Evolutionary conservation across 2,888 invertebrate genomes (phyloP), one percentile per base, ranked within the genome.

Genomic region (Periphyllus acericola): DNA sequence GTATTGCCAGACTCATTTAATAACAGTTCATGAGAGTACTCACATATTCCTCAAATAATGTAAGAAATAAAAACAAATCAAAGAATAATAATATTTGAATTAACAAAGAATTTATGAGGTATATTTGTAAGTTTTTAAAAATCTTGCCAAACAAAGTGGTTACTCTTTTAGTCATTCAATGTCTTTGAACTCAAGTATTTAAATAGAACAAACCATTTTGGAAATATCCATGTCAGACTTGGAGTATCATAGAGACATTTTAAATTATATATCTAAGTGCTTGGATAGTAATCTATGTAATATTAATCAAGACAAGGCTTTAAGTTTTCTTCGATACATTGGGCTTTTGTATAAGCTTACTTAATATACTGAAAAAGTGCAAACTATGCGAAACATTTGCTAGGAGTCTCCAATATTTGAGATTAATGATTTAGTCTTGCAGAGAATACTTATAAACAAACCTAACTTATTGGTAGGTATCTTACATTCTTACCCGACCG

Each of bases 51-150:
- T n/a, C n/a, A n/a, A n/a, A n/a, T 87, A 81, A 87, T 81, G 80
- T 87, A 14, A 87, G 32, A 29, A 75, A 81, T 81, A 87, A 87
- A 87, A 87, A 87, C 81, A 87, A 87, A 87, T 87, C 87, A 87
- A 87, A 87, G 81, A 87, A 81, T 87, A 86, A 79, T 55, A 87
- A 87, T 46, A 81, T 46, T n/a, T 87, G 87, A 81, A 87, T 81
- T 19, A 87, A 87, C 11, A 72, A 66, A 1, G 87, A 87, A 75
- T 81, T 87, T 3, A 87, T 87, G 74, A 80, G 32, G 32, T 87
- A 87, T 52, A 81, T 87, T 32, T 75, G 80, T 75, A 87, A 74
- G 66, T 87, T 87, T 75, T 87, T 81, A 81, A 87, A 87, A 81
- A 81, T 87, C 81, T 87, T 74, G 6, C 87, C 87, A 25, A 80